Evolutionary conservation across 2,888 invertebrate species (phyloP).

Genomic region (Lithophane ornitopus): DNA sequence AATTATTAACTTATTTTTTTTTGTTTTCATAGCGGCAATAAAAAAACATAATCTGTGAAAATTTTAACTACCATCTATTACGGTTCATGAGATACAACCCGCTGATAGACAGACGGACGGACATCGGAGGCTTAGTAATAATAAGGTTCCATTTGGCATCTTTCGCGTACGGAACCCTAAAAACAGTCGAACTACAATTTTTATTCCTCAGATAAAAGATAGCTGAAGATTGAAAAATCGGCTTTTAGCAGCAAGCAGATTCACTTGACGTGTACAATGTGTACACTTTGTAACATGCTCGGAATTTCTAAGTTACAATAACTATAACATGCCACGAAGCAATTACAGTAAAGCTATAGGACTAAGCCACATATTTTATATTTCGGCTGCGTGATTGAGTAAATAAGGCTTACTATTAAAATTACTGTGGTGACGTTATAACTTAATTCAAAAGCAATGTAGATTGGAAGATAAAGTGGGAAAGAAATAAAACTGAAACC

Average conservation of each 20-base stretch:
- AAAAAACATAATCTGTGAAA: too few relatives aligned
- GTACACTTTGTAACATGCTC: slow-evolving; percentile 11
- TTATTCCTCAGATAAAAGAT: not conserved
- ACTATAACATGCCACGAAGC: slow-evolving; percentile 25
- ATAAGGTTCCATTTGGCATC: too few relatives aligned
- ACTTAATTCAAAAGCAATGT: slow-evolving; percentile 34
- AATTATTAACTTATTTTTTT: too few relatives aligned
- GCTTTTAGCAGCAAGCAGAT: slow-evolving; percentile 20
- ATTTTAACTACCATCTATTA: too few relatives aligned
- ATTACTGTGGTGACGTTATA: slow-evolving; percentile 32
- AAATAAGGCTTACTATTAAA: slow-evolving; percentile 27
- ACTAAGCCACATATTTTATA: slow-evolving; percentile 23
- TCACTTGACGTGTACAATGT: slow-evolving; percentile 10
- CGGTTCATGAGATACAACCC: too few relatives aligned
- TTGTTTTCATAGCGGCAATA: too few relatives aligned
- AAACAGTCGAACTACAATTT: too few relatives aligned
- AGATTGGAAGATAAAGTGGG: slow-evolving; percentile 26
- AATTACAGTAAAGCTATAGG: slow-evolving; percentile 27
- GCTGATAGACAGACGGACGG: too few relatives aligned
- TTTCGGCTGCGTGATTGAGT: slow-evolving; percentile 34
- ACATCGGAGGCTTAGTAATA: too few relatives aligned
- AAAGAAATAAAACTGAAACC: slow-evolving; percentile 16
- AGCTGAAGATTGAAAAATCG: not conserved
- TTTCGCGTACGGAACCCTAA: not conserved
- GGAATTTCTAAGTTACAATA: slow-evolving; percentile 34